Evolutionary conservation across 2,113 vertebrate species (phyloP), one percentile per base, ranked within the genome.

Genomic region (Cryptotis parvus): DNA sequence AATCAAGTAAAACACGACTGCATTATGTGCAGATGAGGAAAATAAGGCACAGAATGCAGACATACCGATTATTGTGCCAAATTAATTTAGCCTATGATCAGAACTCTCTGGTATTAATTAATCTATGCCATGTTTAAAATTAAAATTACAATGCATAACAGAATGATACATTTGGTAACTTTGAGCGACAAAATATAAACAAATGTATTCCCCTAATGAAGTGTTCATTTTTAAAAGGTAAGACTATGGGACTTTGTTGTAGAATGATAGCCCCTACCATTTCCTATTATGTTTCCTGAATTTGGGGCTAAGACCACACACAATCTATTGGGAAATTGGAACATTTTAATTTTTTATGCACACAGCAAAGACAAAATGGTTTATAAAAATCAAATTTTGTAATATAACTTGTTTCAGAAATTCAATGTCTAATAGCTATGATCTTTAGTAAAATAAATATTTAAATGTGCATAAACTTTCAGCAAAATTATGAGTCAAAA

Each of bases 401-500:
- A 79, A 61, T 16, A 43, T 6, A 73, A 4, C 69, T 20, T 79
- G 3, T 70, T 81, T 90, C 26, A 92, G 41, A 93, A 82, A 79
- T 79, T 90, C 55, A 84, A 61, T 78, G 27, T 91, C 7, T 77
- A 77, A 81, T 52, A 86, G 22, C 20, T 73, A 55, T 45, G 18
- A 4, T 79, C 43, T 84, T 77, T n/a, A 73, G 24, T 49, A 76
- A 81, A 91, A 86, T 68, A 90, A 93, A 83, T 83, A 72, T 52
- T 43, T 75, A 31, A 90, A 78, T 77, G 77, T 61, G 1, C 29
- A 87, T 74, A 41, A 84, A 66, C 41, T 72, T 92, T 31, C 55
- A 87, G 58, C 27, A 90, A 82, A 82, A 68, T 76, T 20, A 90
- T 43, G 43, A 91, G 87, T 79, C 61, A 70, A 85, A 18, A 91